Percentiles rank a stretch among this genome's conserved stretches.
phyloP scores from a whole-genome alignment of 2,888 invertebrate species.

The Vesta saturnalis region DNA sequence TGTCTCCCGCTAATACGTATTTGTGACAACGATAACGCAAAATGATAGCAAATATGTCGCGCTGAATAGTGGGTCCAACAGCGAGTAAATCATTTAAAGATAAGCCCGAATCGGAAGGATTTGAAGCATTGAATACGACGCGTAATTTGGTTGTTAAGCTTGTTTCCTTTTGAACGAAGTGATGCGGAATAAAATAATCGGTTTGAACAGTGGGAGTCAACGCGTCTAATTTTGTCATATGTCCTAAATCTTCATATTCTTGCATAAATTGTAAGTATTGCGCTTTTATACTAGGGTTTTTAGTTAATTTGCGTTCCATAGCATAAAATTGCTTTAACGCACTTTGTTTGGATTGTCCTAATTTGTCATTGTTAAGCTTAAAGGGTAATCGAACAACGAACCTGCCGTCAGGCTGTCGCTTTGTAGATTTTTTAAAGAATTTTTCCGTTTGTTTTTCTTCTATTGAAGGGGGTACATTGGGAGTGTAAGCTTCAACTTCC shows the following conservation, averaged over 20 bases:
- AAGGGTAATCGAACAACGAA: slow-evolving; percentile 36
- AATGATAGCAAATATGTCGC: slow-evolving; percentile 48
- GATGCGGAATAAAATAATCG: slow-evolving; percentile 52
- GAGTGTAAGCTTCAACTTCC: background rate
- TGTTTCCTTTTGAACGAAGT: slow-evolving; percentile 48
- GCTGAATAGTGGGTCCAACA: slow-evolving; percentile 50
- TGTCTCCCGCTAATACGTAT: background rate
- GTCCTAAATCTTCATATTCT: slow-evolving; percentile 5
- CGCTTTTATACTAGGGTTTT: background rate
- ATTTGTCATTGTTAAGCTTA: slow-evolving; percentile 10
- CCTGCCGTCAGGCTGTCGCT: slow-evolving; percentile 28
- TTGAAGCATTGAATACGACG: slow-evolving; percentile 50
- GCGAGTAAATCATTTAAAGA: slow-evolving; percentile 51
- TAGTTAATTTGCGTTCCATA: background rate
- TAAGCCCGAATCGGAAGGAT: slow-evolving; percentile 37
- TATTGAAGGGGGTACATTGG: slow-evolving; percentile 34
- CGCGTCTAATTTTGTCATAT: slow-evolving; percentile 10
- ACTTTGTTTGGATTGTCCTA: slow-evolving; percentile 20
- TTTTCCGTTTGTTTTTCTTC: slow-evolving; percentile 10
- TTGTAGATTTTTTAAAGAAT: slow-evolving; percentile 22
- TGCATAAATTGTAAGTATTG: slow-evolving; percentile 7
- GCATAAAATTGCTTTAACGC: background rate
- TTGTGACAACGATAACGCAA: slow-evolving; percentile 37
- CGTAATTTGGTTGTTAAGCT: slow-evolving; percentile 49
- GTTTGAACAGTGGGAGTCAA: background rate